Evolutionary conservation across 2,797 vertebrate genomes (phyloP), one percentile per base, ranked within the genome.

Genomic region (Sebastes iracundus): DNA sequence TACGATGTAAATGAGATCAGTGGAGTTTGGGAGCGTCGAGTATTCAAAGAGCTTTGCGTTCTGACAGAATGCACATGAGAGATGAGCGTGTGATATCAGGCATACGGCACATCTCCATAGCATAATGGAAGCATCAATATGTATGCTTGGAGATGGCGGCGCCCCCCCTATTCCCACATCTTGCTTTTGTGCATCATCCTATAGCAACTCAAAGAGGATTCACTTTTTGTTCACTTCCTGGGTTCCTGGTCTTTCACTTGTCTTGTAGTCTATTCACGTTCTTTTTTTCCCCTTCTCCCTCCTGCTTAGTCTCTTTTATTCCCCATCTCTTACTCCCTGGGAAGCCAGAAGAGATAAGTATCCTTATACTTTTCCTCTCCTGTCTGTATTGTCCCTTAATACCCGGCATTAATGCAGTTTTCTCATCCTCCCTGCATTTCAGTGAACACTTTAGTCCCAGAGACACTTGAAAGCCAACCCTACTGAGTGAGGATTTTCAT

Each of bases 341-440:
- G 61, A 88, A 75, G 35, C 1, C 0, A 75, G 33, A 71, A 18
- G 28, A 68, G 72, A 88, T 10, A 42, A 62, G 64, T 80, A 20
- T 85, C 52, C 58, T 66, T 13, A 20, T 32, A 53, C 46, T 55
- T 55, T 53, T 38, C 28, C 63, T 72, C 38, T 80, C 32, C 66
- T 27, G 32, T 30, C 63, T 71, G 64, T 55, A 38, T 79, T 66
- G 72, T 88, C 72, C 53, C 38, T 58, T 82, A 79, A 82, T 75
- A 70, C 56, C 4, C 22, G 4, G 42, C 75, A 62, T 85, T 73
- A 80, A 82, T 62, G 61, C 67, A 28, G 30, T 46, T 81, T 59
- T 80, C 32, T 78, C 60, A 68, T 82, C 63, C 27, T 53, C 23
- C 33, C 23, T 80, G 20, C 6, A 12, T 75, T 71, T 78, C 30